Evolutionary conservation across 2,113 vertebrate species (phyloP).

Genomic region (Dromas ardeola): DNA sequence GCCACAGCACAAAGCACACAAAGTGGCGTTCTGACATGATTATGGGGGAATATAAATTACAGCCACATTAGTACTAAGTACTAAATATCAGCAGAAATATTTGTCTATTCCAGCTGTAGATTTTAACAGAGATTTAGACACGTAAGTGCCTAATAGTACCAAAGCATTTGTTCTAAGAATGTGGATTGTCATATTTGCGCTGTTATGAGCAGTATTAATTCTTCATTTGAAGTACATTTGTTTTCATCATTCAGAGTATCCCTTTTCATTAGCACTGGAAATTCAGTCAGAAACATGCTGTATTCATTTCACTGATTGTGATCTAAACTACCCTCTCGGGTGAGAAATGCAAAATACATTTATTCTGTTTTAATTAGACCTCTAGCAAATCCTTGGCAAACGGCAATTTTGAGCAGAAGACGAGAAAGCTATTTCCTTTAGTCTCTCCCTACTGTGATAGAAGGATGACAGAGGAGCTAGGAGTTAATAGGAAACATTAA

Average conservation of each 20-base stretch:
- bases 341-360: constrained; percentile 45
- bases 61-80: neutral
- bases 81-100: constrained; percentile 18
- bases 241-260: neutral
- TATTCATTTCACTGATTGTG: constrained; percentile 32
- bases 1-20: neutral
- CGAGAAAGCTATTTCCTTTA: neutral
- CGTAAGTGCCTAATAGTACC: neutral
- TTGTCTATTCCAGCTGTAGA: neutral
- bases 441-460: neutral
- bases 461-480: constrained; percentile 31
- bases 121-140: neutral
- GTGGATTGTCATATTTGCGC: neutral
- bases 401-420: neutral
- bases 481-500: constrained; percentile 56
- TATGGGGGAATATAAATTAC: neutral
- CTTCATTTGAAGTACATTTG: constrained; percentile 46
- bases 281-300: neutral
- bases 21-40: neutral
- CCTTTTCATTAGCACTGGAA: constrained; percentile 24
- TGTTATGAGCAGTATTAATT: neutral
- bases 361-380: constrained; percentile 58
- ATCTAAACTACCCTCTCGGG: constrained; percentile 29
- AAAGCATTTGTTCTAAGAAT: neutral
- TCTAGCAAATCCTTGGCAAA: neutral